phyloP scores from a whole-genome alignment of 2,113 vertebrate genomes.

The Eleginops maclovinus region DNA sequence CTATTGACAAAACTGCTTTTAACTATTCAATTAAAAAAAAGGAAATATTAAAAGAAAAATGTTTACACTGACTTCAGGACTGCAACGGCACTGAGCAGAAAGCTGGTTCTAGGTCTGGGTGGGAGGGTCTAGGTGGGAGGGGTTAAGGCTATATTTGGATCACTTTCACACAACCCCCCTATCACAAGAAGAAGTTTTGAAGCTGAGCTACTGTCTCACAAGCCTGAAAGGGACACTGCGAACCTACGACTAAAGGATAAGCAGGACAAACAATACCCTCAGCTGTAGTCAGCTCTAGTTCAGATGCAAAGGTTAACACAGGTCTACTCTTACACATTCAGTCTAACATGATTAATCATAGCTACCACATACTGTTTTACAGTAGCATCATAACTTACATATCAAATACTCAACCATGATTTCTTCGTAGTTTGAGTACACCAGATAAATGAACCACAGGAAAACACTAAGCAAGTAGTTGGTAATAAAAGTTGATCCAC shows the following conservation, averaged over 20 bases:
- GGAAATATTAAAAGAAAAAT: constrained; percentile 48
- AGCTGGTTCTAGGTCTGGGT: constrained; percentile 34
- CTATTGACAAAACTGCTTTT: constrained; percentile 82
- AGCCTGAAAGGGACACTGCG: constrained; percentile 35
- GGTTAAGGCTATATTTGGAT: constrained; percentile 72
- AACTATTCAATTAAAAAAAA: constrained; percentile 44
- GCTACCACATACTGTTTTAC: constrained; percentile 60
- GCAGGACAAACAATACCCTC: constrained; percentile 34
- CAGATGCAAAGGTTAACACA: constrained; percentile 41
- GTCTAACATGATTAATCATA: constrained; percentile 56
- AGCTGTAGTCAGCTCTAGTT: constrained; percentile 38
- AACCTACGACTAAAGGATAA: constrained; percentile 32
- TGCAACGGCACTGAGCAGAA: constrained; percentile 41
- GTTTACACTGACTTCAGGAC: constrained; percentile 59
- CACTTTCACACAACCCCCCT: constrained; percentile 34
- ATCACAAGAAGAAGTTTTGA: constrained; percentile 35
- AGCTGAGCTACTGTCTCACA: constrained; percentile 13
- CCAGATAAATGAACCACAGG: constrained; percentile 29
- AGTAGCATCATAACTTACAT: constrained; percentile 55
- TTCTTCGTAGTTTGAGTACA: constrained; percentile 43
- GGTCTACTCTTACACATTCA: constrained; percentile 65
- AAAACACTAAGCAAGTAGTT: constrained; percentile 42
- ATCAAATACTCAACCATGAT: constrained; percentile 54
- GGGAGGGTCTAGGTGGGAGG: constrained; percentile 32
- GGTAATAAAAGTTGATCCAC: constrained; percentile 45